Conservation (phyloP, 2,797 vertebrate species). For the Hypotaenidia philippensis region DNA sequence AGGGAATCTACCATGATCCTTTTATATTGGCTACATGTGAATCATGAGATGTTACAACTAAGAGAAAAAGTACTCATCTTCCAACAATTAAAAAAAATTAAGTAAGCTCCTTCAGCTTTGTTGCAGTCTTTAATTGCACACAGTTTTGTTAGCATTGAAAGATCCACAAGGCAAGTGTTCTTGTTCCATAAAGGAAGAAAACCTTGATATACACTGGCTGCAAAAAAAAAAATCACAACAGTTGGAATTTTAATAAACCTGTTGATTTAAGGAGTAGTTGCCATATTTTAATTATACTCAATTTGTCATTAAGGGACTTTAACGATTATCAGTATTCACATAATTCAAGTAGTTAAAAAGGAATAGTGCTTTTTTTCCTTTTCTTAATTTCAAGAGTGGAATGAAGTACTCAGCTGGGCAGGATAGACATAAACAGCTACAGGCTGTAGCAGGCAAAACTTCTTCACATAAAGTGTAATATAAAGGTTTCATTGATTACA, state of each 20-base stretch:
- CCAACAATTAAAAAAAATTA: background rate
- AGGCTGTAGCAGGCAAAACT: background rate
- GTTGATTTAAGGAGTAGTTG: background rate
- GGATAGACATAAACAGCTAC: background rate
- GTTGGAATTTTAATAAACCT: background rate
- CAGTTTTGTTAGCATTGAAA: background rate
- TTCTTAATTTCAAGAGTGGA: background rate
- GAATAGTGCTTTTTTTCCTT: background rate
- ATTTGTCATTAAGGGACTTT: background rate
- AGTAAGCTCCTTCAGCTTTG: background rate
- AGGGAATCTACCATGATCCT: background rate
- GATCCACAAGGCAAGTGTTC: background rate
- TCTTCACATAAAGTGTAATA: background rate
- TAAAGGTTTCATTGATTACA: background rate
- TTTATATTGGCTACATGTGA: background rate
- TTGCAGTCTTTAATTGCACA: background rate
- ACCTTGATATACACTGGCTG: fast-evolving
- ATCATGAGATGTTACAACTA: background rate
- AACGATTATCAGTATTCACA: background rate
- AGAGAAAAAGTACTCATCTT: background rate
- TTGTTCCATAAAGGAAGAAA: background rate
- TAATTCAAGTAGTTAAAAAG: background rate
- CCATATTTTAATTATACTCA: background rate
- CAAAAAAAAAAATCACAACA: background rate
- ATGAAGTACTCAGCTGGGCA: background rate